These are phyloP conservation scores for Nymphalis c-album DNA, from an alignment of 2,888 invertebrate species.

Conservation along the genomic window DNA sequence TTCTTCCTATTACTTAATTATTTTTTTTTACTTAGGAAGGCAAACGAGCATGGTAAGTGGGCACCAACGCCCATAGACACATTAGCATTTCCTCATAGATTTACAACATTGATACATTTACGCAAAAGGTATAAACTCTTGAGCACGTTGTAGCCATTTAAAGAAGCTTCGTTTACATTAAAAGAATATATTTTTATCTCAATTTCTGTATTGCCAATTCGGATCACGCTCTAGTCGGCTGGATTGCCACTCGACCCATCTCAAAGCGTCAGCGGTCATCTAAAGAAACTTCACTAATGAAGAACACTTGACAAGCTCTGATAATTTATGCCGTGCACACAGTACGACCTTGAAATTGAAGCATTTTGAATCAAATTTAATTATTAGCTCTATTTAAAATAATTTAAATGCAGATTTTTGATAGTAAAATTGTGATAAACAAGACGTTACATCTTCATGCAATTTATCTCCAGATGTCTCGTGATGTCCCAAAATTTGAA, in stretches of 20 bases:
- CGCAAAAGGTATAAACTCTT: too few species aligned
- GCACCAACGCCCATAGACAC: too few species aligned
- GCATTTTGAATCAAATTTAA: conserved; percentile 9
- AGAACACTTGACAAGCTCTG: conserved; percentile 13
- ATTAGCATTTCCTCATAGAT: too few species aligned
- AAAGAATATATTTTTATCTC: conserved; percentile 1
- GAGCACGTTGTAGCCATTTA: too few species aligned
- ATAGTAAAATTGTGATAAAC: background rate
- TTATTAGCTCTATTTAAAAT: background rate
- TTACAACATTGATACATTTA: too few species aligned
- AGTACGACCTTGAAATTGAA: conserved; percentile 9
- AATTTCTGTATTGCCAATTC: conserved; percentile 4
- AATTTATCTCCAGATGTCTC: too few species aligned
- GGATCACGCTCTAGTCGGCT: conserved; percentile 6
- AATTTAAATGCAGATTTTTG: background rate
- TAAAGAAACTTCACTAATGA: conserved; percentile 19
- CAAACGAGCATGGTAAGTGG: too few species aligned
- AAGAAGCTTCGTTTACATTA: background rate
- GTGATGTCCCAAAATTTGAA: too few species aligned
- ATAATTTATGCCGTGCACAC: conserved; percentile 6
- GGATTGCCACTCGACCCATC: conserved; percentile 23
- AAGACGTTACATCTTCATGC: too few species aligned
- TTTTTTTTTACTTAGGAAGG: too few species aligned
- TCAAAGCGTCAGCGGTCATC: conserved; percentile 23
- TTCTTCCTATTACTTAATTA: too few species aligned